A percentile compares a stretch with the other conserved stretches of the same genome.
Conservation (phyloP, 2,113 vertebrate species). For the Heterochromis multidens region DNA sequence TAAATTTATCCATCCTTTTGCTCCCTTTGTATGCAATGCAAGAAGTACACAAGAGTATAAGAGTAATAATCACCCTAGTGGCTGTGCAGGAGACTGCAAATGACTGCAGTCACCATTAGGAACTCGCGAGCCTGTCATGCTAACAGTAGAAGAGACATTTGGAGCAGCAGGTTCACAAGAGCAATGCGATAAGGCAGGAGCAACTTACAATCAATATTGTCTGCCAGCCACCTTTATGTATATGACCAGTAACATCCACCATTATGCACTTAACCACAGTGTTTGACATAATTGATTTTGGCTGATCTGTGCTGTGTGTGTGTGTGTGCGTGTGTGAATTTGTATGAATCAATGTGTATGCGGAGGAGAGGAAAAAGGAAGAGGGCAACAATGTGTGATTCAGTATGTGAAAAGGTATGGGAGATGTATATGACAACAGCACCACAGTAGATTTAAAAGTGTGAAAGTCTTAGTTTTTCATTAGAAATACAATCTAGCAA, state of each 20-base stretch:
- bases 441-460: background rate
- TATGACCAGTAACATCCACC: conserved; percentile 44
- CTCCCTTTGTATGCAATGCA: conserved; percentile 10
- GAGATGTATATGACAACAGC: background rate
- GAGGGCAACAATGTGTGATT: background rate
- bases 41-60: conserved; percentile 35
- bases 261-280: conserved; percentile 10
- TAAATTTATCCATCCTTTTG: background rate
- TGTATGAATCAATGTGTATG: background rate
- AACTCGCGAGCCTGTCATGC: conserved; percentile 19
- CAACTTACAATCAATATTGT: conserved; percentile 56
- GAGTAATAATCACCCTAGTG: conserved; percentile 44
- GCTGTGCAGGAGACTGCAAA: conserved; percentile 50
- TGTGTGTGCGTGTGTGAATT: background rate
- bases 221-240: conserved; percentile 49
- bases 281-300: conserved; percentile 51
- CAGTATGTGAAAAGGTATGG: background rate
- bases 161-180: conserved; percentile 35
- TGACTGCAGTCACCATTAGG: conserved; percentile 45
- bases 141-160: conserved; percentile 48
- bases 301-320: conserved; percentile 4
- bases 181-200: conserved; percentile 31
- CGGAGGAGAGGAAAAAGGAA: background rate
- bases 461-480: background rate
- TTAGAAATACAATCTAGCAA: background rate